phyloP scores from a whole-genome alignment of 2,888 invertebrate species.

The Aplocera efformata region DNA sequence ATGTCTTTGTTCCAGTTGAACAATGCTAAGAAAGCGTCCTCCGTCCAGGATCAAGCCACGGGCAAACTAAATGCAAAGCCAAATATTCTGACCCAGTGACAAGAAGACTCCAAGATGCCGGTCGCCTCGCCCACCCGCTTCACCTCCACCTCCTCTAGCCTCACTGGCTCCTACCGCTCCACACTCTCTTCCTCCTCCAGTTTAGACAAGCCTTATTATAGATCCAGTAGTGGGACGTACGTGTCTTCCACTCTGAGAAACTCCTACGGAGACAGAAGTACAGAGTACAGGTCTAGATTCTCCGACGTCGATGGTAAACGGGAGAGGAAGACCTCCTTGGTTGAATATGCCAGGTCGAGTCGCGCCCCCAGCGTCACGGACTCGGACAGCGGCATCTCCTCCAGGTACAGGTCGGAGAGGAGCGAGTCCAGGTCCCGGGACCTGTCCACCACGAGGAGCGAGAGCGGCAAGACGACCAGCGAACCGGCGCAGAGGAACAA shows the following conservation, averaged over 20 bases:
- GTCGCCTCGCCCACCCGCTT: slow-evolving; percentile 80
- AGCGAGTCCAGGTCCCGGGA: slow-evolving; percentile 78
- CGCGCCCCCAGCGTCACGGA: slow-evolving; percentile 71
- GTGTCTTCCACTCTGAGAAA: slow-evolving; percentile 55
- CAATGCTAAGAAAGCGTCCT: slow-evolving; percentile 63
- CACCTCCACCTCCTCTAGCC: slow-evolving; percentile 59
- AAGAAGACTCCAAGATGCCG: slow-evolving; percentile 66
- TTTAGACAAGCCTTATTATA: slow-evolving; percentile 78
- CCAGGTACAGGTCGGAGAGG: slow-evolving; percentile 59
- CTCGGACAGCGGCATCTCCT: slow-evolving; percentile 68
- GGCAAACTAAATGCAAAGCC: slow-evolving; percentile 18
- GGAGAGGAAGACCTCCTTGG: slow-evolving; percentile 62
- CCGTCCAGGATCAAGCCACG: slow-evolving; percentile 57
- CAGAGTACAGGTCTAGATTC: slow-evolving; percentile 62
- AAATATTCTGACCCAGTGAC: not conserved
- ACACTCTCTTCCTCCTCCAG: slow-evolving; percentile 68
- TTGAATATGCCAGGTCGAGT: slow-evolving; percentile 58
- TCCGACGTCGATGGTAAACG: slow-evolving; percentile 65
- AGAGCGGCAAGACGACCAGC: slow-evolving; percentile 70
- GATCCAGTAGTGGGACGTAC: slow-evolving; percentile 65
- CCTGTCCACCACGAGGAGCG: slow-evolving; percentile 76
- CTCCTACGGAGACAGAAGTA: slow-evolving; percentile 56
- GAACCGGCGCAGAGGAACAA: slow-evolving; percentile 59
- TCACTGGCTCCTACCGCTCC: slow-evolving; percentile 74
- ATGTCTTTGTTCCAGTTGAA: slow-evolving; percentile 52